Evolutionary conservation across 2,888 invertebrate species (phyloP).

Genomic region (Agrochola lychnidis): DNA sequence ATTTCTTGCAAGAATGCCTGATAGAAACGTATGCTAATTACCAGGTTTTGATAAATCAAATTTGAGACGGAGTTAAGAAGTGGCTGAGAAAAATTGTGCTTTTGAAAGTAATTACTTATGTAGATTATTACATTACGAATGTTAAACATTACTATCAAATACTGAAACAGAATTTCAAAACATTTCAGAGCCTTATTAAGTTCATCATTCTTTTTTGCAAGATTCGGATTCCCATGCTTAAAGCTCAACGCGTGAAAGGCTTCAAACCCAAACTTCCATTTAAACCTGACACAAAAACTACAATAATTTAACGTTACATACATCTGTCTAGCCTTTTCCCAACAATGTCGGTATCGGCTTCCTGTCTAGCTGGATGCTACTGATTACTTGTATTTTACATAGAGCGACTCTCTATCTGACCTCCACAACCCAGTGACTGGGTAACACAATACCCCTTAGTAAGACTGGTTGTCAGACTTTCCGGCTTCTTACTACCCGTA

Average conservation of each 20-base stretch:
- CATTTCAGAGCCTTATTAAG: background rate
- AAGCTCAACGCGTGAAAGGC: background rate
- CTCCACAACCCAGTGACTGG: no score
- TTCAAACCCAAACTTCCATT: background rate
- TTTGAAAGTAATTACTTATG: no score
- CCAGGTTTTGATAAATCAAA: background rate
- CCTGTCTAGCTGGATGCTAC: no score
- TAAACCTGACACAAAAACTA: background rate
- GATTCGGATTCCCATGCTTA: background rate
- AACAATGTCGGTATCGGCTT: no score
- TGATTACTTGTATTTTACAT: no score
- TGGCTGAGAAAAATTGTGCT: background rate
- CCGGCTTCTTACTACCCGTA: no score
- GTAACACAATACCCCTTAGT: no score
- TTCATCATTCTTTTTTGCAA: background rate
- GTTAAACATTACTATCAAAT: background rate
- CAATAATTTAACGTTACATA: background rate
- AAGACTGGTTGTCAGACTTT: no score
- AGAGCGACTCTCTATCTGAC: no score
- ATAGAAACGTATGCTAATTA: background rate
- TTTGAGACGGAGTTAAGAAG: background rate
- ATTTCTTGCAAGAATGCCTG: background rate
- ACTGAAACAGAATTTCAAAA: background rate
- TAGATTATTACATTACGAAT: background rate
- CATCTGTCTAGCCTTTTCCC: no score